These are phyloP conservation scores for Melanaphis sacchari DNA, from an alignment of 1,140 invertebrate genomes.

Conservation along the genomic window DNA sequence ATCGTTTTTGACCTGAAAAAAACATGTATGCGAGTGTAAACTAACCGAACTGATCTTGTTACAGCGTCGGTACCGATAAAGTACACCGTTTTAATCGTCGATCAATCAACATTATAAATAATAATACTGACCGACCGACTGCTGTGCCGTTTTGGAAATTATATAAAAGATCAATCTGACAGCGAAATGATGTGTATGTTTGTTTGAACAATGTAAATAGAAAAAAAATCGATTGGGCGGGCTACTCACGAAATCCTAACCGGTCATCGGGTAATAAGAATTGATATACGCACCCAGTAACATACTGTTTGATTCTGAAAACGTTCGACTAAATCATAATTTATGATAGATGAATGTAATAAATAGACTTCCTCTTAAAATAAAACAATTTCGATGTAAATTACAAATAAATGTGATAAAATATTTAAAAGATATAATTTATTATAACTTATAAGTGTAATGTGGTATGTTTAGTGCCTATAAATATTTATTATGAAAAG, in stretches of 20 bases:
- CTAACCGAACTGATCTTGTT: constrained; percentile 30
- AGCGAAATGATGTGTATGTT: constrained; percentile 47
- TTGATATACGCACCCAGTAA: background rate
- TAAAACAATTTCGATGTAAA: background rate
- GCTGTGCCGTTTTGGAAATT: constrained; percentile 47
- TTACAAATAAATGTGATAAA: background rate
- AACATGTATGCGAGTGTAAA: background rate
- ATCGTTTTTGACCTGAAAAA: background rate
- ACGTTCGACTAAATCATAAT: background rate
- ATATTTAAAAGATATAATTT: background rate
- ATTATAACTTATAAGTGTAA: background rate
- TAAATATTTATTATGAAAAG: background rate
- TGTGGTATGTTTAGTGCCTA: background rate
- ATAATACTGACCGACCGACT: constrained; percentile 41
- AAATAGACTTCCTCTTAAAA: background rate
- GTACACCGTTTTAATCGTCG: constrained; percentile 24
- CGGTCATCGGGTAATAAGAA: background rate
- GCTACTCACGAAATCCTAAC: constrained; percentile 52
- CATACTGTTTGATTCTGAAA: background rate
- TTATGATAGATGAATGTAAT: background rate
- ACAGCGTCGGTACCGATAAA: constrained; percentile 37
- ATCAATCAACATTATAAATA: constrained; percentile 53
- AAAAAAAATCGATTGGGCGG: constrained; percentile 46
- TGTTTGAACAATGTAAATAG: constrained; percentile 51
- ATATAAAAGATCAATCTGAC: constrained; percentile 34